phyloP scores from a whole-genome alignment of 2,797 vertebrate species.

The Oceanodroma leucorhoa region DNA sequence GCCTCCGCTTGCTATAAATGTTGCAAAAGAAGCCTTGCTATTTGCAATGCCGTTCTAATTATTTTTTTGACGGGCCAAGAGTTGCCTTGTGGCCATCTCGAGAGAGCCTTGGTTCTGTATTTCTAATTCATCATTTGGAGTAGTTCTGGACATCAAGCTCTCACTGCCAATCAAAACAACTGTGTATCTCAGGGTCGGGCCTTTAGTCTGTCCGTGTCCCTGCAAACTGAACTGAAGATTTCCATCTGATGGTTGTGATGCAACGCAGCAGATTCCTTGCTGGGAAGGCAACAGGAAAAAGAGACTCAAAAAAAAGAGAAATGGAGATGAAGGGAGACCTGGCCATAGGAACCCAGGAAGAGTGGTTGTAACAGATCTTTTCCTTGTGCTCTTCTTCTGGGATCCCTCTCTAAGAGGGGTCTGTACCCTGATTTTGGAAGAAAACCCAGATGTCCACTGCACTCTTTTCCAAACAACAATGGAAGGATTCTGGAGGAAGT shows the following conservation, averaged over 20 bases:
- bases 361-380: neutral
- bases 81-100: neutral
- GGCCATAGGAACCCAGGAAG: neutral
- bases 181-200: neutral
- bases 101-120: neutral
- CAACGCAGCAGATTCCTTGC: conserved; percentile 5
- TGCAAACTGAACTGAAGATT: neutral
- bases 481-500: neutral
- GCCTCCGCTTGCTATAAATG: conserved; percentile 46
- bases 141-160: neutral
- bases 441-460: neutral
- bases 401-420: fast-evolving
- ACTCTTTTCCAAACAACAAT: neutral
- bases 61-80: neutral
- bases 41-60: neutral
- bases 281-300: conserved; percentile 15
- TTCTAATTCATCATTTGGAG: neutral
- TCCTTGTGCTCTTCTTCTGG: neutral
- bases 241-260: neutral
- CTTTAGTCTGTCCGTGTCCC: neutral
- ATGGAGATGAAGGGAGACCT: neutral
- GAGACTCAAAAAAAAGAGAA: neutral
- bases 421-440: neutral
- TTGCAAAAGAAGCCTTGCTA: conserved; percentile 37
- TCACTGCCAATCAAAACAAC: neutral